A percentile compares a stretch with the other conserved stretches of the same genome.
These are phyloP conservation scores for Chrysomallon squamiferum DNA, from an alignment of 1,140 invertebrate genomes.

Conservation along the genomic window DNA sequence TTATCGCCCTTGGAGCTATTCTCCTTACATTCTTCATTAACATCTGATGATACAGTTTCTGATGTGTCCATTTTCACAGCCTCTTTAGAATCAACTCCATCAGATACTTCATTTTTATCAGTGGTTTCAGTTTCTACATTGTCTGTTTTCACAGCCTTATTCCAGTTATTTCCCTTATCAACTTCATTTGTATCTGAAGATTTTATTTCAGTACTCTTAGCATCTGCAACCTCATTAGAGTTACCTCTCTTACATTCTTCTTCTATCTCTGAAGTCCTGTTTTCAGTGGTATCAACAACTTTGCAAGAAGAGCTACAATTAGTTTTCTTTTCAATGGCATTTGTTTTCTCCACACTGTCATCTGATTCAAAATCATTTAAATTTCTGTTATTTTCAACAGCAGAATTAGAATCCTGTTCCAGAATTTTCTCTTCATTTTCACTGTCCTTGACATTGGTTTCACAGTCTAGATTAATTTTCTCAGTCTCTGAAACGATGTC, in stretches of 20 bases:
- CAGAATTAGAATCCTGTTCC: constrained; percentile 3
- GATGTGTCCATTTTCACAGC: constrained; percentile 18
- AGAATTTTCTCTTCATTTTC: not conserved
- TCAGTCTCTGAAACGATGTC: constrained; percentile 11
- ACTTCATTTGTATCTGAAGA: too few relatives aligned
- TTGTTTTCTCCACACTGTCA: not conserved
- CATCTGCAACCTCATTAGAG: too few relatives aligned
- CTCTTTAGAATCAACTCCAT: too few relatives aligned
- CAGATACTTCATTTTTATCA: too few relatives aligned
- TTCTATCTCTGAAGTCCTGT: too few relatives aligned
- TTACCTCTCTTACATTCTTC: too few relatives aligned
- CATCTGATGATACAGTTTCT: constrained; percentile 60
- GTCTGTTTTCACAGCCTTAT: too few relatives aligned
- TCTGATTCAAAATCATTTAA: constrained; percentile 12
- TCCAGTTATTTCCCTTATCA: too few relatives aligned
- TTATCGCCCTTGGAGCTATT: not conserved
- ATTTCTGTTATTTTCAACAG: constrained; percentile 3
- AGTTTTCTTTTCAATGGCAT: not conserved
- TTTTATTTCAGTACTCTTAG: too few relatives aligned
- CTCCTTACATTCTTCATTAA: constrained; percentile 1
- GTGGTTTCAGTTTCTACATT: too few relatives aligned
- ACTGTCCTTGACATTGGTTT: constrained; percentile 9
- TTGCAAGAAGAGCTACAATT: too few relatives aligned
- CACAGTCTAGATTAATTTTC: constrained; percentile 17
- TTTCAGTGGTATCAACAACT: too few relatives aligned